Evolutionary conservation across 2,797 vertebrate species (phyloP), one percentile per base, ranked within the genome.

Genomic region (Aplochiton taeniatus): DNA sequence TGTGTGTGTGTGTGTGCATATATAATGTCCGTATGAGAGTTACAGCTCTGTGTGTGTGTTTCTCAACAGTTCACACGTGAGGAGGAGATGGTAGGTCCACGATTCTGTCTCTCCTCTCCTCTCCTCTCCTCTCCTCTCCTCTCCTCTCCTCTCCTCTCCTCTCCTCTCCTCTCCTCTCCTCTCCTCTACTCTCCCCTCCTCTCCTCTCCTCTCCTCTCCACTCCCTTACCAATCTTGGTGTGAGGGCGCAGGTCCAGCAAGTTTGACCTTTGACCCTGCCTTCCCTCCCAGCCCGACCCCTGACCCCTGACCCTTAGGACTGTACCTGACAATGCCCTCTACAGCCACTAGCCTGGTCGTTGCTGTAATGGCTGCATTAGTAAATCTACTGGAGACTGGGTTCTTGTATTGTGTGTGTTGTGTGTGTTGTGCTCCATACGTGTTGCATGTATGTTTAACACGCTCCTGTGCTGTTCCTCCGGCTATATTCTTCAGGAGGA

Each of bases 51-150:
- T 49, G 50, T 61, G 51, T 57, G 41, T 59, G 13, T 49, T 19
- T 19, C 13, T 59, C 67, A 68, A 4, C 89, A 93, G 91, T 46
- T 92, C 9, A 90, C 31, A 80, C 83, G 61, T 31, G 90, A 93
- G 82, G 90, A 92, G 82, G 87, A 90, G 50, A 80, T 73, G 91
- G 92, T 93, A 92, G n/a, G 92, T 91, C 65, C 54, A 75, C 19
- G 48, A 8, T 11, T 44, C 18, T 44, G n/a, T 16, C 48, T 45
- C n/a, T 49, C 53, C 51, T 50, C 56, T 62, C 9, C 41, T 45
- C 61, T 42, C 4, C 31, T 54, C 20, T 65, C 61, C 14, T 5
- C 41, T 54, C 42, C 44, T n/a, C 41, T 20, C 12, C 14, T 43
- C 16, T 19, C 9, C n/a, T 51, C 9, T 9, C 51, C 55, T n/a